Evolutionary conservation across 2,797 vertebrate genomes (phyloP).

Genomic region (Meda fulgida): DNA sequence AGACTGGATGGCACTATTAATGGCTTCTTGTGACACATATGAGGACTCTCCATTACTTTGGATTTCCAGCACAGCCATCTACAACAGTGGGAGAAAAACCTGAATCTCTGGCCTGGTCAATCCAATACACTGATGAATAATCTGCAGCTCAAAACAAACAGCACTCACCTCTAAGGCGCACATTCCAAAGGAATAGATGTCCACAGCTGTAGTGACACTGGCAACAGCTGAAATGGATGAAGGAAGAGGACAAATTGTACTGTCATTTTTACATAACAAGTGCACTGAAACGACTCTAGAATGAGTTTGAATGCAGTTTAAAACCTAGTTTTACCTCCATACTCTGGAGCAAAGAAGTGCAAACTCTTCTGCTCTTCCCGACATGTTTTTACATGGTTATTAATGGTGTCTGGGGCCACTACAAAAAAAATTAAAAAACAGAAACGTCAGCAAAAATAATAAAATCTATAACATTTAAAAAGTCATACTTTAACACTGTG

Average conservation of each 20-base stretch:
- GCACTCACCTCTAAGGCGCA: constrained; percentile 92
- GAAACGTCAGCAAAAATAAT: background rate
- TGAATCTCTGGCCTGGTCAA: background rate
- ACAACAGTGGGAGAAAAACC: constrained; percentile 16
- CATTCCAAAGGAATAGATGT: constrained; percentile 99
- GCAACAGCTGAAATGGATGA: constrained; percentile 85
- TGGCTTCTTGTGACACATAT: constrained; percentile 97
- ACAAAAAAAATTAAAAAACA: constrained; percentile 50
- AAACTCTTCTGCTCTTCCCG: constrained; percentile 98
- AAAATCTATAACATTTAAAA: constrained; percentile 9
- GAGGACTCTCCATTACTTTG: constrained; percentile 98
- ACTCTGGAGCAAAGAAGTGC: constrained; percentile 98
- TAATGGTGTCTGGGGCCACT: constrained; percentile 98
- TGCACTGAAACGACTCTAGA: background rate
- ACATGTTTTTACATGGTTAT: constrained; percentile 98
- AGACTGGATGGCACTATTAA: constrained; percentile 96
- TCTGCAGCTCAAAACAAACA: background rate
- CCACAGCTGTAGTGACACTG: constrained; percentile 95
- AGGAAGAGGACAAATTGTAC: background rate
- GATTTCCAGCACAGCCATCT: constrained; percentile 99
- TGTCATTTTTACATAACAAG: background rate
- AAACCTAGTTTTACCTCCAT: constrained; percentile 82
- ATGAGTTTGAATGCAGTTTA: background rate
- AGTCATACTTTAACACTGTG: background rate
- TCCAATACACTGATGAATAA: background rate